Percentiles rank a stretch among this genome's conserved stretches.
These are phyloP conservation scores for Linnaemya tessellans DNA, from an alignment of 2,888 invertebrate species.

Conservation along the genomic window DNA sequence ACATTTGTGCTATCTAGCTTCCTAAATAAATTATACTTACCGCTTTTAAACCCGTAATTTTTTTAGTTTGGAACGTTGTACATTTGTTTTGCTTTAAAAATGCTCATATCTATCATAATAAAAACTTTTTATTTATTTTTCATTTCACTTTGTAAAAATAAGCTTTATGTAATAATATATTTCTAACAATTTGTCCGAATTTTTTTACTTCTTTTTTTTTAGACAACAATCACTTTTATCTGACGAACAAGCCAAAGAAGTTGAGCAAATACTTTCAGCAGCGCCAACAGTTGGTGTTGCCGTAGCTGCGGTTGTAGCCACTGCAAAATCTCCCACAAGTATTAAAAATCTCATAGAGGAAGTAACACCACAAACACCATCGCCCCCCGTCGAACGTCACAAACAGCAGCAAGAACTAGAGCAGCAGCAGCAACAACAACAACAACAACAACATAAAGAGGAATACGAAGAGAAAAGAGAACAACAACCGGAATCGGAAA, in stretches of 20 bases:
- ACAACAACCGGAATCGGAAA: constrained; percentile 73
- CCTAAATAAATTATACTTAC: neutral
- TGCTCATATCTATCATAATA: neutral
- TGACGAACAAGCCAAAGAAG: constrained; percentile 95
- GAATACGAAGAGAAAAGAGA: constrained; percentile 26
- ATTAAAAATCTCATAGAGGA: constrained; percentile 80
- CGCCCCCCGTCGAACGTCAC: constrained; percentile 69
- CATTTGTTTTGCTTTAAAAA: neutral
- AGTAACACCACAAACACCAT: constrained; percentile 72
- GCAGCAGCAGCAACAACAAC: constrained; percentile 18
- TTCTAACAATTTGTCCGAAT: constrained; percentile 32
- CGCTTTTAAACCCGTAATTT: neutral
- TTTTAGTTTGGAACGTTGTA: neutral
- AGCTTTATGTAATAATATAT: constrained; percentile 5
- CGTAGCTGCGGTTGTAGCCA: constrained; percentile 80
- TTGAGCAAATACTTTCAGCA: constrained; percentile 90
- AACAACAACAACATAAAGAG: constrained; percentile 40
- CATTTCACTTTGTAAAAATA: constrained; percentile 16
- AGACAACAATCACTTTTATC: constrained; percentile 92
- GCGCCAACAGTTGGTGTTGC: constrained; percentile 79
- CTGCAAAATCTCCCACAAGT: constrained; percentile 79
- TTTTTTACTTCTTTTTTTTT: constrained; percentile 74
- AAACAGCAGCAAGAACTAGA: constrained; percentile 59
- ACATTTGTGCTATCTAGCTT: neutral
- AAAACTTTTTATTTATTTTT: constrained; percentile 18